Base-by-base conservation (phyloP, 2,888 invertebrate species). In the Pterostichus madidus region DNA sequence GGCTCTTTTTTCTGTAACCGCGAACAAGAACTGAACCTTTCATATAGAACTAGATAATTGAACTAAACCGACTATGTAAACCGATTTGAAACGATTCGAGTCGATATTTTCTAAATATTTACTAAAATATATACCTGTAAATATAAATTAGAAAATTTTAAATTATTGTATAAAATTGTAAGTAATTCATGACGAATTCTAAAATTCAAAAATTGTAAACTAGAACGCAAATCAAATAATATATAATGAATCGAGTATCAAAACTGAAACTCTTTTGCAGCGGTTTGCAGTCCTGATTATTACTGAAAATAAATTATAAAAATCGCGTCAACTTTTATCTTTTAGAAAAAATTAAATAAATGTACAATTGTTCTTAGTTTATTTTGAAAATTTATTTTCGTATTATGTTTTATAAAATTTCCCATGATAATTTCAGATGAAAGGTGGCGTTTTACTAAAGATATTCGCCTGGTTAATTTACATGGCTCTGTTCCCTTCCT, bases 1-100 rank as follows among this genome's bases (percentile, higher is more conserved):
- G n/a, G 97, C 97, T 4, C 95, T 97, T 83, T 96, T 95, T 0
- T 95, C 95, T 35, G 94, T 94, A 0, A 94, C 94, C 52, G 94
- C 94, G 0, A 93, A 93, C 86, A 95, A 96, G 89, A 93, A 92
- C 1, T 24, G 24, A 86, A 94, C 94, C 7, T 91, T 92, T 83
- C 94, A 95, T 86, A 95, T 96, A 92, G 94, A 15, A 56, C 7
- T 15, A 5, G 3, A 24, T 24, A 24, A 24, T 24, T 24, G 24
- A 24, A 24, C 24, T 3, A 2, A 24, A 24, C 24, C n/a, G n/a
- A n/a, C n/a, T n/a, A n/a, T n/a, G n/a, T n/a, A n/a, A n/a, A n/a
- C n/a, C n/a, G n/a, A n/a, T n/a, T n/a, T n/a, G n/a, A n/a, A n/a
- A n/a, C n/a, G n/a, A n/a, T n/a, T n/a, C n/a, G n/a, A n/a, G n/a